Evolutionary conservation across 2,113 vertebrate genomes (phyloP), one percentile per base, ranked within the genome.

Genomic region (Halichoeres trimaculatus): DNA sequence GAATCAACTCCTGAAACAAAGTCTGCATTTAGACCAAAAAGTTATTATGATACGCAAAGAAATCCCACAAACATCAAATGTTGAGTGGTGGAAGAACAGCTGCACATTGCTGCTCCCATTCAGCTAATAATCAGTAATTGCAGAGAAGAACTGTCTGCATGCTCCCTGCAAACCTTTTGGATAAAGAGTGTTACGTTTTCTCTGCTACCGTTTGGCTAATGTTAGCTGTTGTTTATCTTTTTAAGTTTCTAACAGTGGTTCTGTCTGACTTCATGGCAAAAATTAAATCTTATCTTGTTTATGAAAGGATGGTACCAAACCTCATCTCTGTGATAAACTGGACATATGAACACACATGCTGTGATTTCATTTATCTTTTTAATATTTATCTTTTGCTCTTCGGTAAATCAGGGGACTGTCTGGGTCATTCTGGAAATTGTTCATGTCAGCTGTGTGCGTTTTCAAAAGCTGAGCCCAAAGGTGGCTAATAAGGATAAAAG

Each of bases 401-500:
- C 20, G 8, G 1, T 48, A 48, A 52, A 67, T 43, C 10, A 41
- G 22, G 36, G 2, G 10, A 12, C 20, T 55, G 47, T 40, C 41
- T 30, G 9, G 51, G 30, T 47, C 0, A 16, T 16, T 60, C 10
- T 19, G 10, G 22, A 74, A 38, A 56, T 43, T 67, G 41, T 40
- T 56, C 41, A 62, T 71, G 52, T 80, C 52, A 70, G 51, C 62
- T 45, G 60, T 40, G 30, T 24, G 12, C 22, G 56, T 47, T 55
- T 57, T 59, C 12, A 45, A 63, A 17, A 62, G 34, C 41, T 2
- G 40, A 13, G 47, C 76, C 56, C 56, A 43, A 36, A 70, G 54
- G 26, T 19, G 57, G 60, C 57, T 74, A 80, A 77, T 62, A 45
- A 70, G 66, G 53, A 68, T 43, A 41, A 69, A 67, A 71, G 30